Conservation (phyloP, 2,888 invertebrate genomes). For the Lasioglossum malachurum region DNA sequence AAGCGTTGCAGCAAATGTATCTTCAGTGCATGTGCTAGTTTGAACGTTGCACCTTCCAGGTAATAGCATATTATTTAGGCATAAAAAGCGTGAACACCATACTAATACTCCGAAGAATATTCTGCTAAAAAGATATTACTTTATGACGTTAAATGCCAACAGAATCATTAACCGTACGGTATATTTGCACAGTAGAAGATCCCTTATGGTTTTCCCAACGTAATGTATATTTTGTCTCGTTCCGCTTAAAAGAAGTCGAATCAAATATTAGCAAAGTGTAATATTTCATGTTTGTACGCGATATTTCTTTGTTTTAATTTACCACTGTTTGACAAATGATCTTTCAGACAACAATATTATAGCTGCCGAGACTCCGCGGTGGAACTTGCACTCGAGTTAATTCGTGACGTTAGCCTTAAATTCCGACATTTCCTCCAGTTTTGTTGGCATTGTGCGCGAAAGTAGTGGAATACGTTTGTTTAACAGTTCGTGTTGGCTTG, state of each 20-base stretch:
- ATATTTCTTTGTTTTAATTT: not conserved
- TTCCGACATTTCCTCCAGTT: not conserved
- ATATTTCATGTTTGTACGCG: not conserved
- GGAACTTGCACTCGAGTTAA: not conserved
- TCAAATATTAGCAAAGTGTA: not conserved
- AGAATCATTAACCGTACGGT: not conserved
- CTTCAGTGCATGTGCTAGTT: slow-evolving; percentile 7
- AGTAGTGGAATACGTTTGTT: not conserved
- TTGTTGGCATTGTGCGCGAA: not conserved
- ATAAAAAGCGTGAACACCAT: slow-evolving; percentile 19
- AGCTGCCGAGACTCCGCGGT: not conserved
- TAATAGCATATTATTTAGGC: not conserved
- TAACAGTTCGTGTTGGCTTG: not conserved
- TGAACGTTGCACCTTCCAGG: not conserved
- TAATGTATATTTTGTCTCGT: not conserved
- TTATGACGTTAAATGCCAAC: not conserved
- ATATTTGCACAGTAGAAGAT: not conserved
- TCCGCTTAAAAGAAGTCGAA: not conserved
- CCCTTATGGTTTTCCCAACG: not conserved
- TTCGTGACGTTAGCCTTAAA: not conserved
- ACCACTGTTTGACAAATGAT: not conserved
- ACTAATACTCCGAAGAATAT: slow-evolving; percentile 16
- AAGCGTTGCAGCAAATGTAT: slow-evolving; percentile 12
- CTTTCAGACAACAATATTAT: not conserved
- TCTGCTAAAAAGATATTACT: not conserved